These are phyloP conservation scores for Porites cylindrica DNA, from an alignment of 92 coral and sea anemone genomes.

Conservation along the genomic window DNA sequence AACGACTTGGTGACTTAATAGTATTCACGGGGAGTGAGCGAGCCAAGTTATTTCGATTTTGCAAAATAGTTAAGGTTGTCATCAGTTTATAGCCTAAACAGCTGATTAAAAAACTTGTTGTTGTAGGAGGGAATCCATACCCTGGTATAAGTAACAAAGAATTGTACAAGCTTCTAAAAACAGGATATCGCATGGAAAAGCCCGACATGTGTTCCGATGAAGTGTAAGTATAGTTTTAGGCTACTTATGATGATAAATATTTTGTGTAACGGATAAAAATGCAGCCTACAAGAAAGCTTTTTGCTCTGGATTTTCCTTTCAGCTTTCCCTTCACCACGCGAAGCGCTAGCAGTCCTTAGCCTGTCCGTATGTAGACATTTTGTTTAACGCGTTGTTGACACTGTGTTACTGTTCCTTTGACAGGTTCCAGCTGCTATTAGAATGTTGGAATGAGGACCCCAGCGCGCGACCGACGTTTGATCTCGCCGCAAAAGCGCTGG, in stretches of 20 bases:
- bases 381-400: no score
- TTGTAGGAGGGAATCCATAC: conserved; percentile 8
- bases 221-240: not conserved
- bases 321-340: not conserved
- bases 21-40: no score
- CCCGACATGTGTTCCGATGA: conserved; percentile 10
- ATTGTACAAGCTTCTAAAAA: conserved; percentile 4
- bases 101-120: not conserved
- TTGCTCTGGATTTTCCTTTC: not conserved
- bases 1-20: no score
- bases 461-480: not conserved
- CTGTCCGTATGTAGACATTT: no score
- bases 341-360: no score
- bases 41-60: not conserved
- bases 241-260: not conserved
- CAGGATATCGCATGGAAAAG: conserved; percentile 19
- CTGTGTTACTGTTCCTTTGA: no score
- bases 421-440: not conserved
- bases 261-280: no score
- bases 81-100: not conserved
- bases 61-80: not conserved
- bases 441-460: not conserved
- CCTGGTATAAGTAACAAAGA: conserved; percentile 14
- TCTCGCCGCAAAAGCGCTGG: not conserved
- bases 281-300: no score